Conservation (phyloP, 1,140 invertebrate species). For the Carcinoscorpius rotundicauda region DNA sequence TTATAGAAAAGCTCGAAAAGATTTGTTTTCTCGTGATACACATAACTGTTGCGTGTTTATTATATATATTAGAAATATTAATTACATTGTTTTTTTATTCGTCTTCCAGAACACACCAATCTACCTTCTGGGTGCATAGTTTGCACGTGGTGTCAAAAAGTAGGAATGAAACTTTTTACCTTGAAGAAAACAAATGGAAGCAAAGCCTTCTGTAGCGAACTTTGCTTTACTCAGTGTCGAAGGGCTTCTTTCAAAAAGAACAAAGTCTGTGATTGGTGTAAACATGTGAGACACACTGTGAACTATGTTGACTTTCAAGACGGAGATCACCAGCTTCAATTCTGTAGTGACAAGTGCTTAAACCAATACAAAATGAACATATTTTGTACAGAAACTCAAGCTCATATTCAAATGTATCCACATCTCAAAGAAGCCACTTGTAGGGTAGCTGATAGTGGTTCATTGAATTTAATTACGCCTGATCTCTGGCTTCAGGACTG, state of each 20-base stretch:
- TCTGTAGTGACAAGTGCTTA: conserved; percentile 70
- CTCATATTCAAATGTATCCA: conserved; percentile 69
- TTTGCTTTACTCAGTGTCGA: conserved; percentile 76
- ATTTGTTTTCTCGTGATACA: no score
- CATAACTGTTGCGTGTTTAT: no score
- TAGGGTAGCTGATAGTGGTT: conserved; percentile 6
- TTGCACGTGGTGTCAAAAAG: conserved; percentile 43
- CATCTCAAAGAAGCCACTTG: conserved; percentile 33
- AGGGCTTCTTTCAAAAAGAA: conserved; percentile 73
- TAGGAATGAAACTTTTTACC: conserved; percentile 35
- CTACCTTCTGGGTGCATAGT: conserved; percentile 18
- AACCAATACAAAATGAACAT: conserved; percentile 95
- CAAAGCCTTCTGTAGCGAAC: conserved; percentile 64
- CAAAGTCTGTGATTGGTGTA: conserved; percentile 87
- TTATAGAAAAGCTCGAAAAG: no score
- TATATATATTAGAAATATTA: no score
- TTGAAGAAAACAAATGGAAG: conserved; percentile 27
- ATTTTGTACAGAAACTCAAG: conserved; percentile 79
- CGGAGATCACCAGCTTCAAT: conserved; percentile 41
- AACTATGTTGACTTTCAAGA: conserved; percentile 74
- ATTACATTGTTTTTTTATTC: no score
- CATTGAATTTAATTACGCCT: conserved; percentile 58
- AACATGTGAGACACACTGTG: conserved; percentile 76
- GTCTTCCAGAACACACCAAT: no score
- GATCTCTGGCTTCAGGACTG: conserved; percentile 66